Evolutionary conservation across 2,113 vertebrate genomes (phyloP).

Genomic region (Bostrychus sinensis): DNA sequence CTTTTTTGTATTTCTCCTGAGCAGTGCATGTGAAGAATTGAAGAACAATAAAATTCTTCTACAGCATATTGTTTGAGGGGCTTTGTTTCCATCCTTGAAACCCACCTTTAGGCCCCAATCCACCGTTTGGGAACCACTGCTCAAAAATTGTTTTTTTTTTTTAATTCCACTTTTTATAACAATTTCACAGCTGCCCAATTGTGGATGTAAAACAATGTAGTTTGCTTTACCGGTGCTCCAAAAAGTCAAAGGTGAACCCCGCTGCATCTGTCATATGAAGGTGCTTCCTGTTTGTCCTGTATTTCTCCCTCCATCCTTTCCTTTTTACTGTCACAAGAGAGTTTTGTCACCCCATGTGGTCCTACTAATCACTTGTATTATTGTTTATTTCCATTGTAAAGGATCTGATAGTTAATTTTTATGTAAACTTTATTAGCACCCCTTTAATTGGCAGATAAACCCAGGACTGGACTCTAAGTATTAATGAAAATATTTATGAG

Average conservation of each 20-base stretch:
- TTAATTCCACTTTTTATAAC: not conserved
- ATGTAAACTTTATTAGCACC: conserved; percentile 2
- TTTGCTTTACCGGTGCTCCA: conserved; percentile 14
- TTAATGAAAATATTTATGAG: conserved; percentile 9
- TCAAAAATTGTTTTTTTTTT: too few species aligned
- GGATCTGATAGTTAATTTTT: not conserved
- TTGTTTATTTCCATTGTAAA: conserved; percentile 1
- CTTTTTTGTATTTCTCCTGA: too few species aligned
- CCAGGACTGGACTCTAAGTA: not conserved
- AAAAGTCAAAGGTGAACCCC: conserved; percentile 15
- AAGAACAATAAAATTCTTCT: too few species aligned
- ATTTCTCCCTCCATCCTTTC: conserved; percentile 40
- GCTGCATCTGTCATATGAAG: conserved; percentile 37
- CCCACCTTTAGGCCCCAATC: too few species aligned
- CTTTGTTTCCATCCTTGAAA: too few species aligned
- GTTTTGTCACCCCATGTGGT: not conserved
- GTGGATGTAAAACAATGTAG: not conserved
- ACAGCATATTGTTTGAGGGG: too few species aligned
- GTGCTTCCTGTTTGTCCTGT: conserved; percentile 54
- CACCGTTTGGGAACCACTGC: too few species aligned
- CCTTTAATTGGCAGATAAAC: not conserved
- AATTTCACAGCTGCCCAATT: not conserved
- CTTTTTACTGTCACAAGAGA: not conserved
- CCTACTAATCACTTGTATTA: not conserved
- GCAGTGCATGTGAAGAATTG: too few species aligned